Percentiles rank a stretch among this genome's conserved stretches.
Evolutionary conservation across 2,888 invertebrate species (phyloP).

Genomic region (Nemotelus nigrinus): DNA sequence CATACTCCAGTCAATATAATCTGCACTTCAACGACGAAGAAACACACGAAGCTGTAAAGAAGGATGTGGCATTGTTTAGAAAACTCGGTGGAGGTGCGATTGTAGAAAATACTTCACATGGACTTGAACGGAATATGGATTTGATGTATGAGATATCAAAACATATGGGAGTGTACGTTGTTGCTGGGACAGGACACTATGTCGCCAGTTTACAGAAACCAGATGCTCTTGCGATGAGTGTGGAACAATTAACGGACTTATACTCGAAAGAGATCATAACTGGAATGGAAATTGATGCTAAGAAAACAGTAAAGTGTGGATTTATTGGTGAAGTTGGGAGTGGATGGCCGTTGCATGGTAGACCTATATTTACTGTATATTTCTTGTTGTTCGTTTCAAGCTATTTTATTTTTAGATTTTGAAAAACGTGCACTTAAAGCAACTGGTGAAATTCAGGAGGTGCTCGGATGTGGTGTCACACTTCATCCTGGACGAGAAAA

Average conservation of each 20-base stretch:
- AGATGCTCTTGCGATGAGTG: conserved; percentile 63
- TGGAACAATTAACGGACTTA: conserved; percentile 73
- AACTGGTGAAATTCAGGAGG: conserved; percentile 74
- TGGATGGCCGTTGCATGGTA: conserved; percentile 81
- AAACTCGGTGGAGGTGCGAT: conserved; percentile 77
- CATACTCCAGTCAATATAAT: conserved; percentile 76
- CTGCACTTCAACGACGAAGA: conserved; percentile 70
- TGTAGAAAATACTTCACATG: conserved; percentile 81
- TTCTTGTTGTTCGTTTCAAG: background rate
- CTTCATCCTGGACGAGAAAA: conserved; percentile 81
- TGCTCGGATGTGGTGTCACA: conserved; percentile 77
- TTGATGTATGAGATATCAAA: conserved; percentile 71
- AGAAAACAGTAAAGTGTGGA: conserved; percentile 72
- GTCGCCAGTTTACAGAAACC: conserved; percentile 71
- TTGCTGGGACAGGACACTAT: conserved; percentile 84
- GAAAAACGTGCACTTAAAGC: conserved; percentile 77
- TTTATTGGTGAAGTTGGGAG: conserved; percentile 87
- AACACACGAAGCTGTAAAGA: conserved; percentile 69
- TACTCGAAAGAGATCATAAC: conserved; percentile 71
- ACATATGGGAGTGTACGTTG: conserved; percentile 74
- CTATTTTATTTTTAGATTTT: conserved; percentile 68
- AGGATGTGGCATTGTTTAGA: conserved; percentile 74
- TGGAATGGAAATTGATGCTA: conserved; percentile 62
- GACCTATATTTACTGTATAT: conserved; percentile 35
- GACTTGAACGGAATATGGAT: conserved; percentile 72